These are phyloP conservation scores for Seira sanloemensis DNA, from an alignment of 2,888 invertebrate genomes.

Conservation along the genomic window DNA sequence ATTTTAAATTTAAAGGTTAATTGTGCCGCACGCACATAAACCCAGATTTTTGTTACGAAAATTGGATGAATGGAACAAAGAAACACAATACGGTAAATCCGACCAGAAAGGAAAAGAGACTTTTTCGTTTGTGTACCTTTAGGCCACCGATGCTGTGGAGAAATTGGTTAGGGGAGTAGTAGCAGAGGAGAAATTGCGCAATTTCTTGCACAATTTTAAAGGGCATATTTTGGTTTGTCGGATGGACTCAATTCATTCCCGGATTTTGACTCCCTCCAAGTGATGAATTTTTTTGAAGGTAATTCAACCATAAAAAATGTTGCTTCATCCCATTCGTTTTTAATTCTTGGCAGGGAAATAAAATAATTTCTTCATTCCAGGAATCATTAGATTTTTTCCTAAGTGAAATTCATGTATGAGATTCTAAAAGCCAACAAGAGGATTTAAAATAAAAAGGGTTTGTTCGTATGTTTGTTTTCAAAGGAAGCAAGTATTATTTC, in stretches of 20 bases:
- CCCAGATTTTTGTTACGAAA: neutral
- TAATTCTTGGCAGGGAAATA: neutral
- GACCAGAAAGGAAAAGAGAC: neutral
- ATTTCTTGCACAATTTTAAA: constrained; percentile 2
- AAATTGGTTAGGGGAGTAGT: neutral
- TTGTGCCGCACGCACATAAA: neutral
- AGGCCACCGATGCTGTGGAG: neutral
- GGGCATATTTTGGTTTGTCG: neutral
- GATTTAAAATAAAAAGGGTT: neutral
- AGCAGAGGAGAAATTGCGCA: neutral
- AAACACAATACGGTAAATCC: neutral
- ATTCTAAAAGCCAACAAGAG: neutral
- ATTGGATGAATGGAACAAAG: neutral
- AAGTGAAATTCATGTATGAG: neutral
- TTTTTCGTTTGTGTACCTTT: neutral
- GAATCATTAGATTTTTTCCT: neutral
- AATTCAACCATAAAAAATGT: no score
- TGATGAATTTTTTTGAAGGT: neutral
- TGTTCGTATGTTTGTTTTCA: no score
- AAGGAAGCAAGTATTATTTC: neutral
- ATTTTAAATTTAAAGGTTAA: neutral
- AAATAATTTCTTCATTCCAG: neutral
- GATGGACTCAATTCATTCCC: no score
- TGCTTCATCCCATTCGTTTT: no score
- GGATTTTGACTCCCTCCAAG: neutral